phyloP scores from a whole-genome alignment of 1,140 invertebrate genomes.

The Diabrotica virgifera region DNA sequence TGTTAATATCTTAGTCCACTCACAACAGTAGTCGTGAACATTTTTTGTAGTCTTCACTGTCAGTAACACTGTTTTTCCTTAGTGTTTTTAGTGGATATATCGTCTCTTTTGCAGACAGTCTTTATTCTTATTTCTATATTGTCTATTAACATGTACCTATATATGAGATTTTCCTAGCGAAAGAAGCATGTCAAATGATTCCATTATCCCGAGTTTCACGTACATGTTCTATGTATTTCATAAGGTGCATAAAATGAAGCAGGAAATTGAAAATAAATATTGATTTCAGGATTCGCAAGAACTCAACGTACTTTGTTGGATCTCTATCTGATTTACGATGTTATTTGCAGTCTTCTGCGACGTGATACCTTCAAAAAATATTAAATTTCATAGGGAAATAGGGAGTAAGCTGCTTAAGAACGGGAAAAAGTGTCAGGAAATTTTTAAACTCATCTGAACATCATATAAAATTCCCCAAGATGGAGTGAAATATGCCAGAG shows the following conservation, averaged over 20 bases:
- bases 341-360: neutral
- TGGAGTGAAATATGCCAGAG: no score
- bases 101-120: no score
- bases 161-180: no score
- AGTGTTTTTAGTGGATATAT: no score
- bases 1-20: no score
- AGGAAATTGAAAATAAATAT: conserved; percentile 3
- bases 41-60: no score
- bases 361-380: conserved; percentile 2
- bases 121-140: no score
- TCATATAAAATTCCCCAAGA: no score
- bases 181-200: neutral
- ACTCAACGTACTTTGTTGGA: neutral
- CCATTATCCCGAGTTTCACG: neutral
- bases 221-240: neutral
- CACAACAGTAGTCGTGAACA: no score
- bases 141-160: no score
- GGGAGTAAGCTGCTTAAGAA: neutral
- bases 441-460: neutral
- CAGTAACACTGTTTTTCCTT: no score
- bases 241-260: neutral
- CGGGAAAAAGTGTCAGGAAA: neutral
- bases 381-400: conserved; percentile 1
- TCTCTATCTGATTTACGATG: neutral
- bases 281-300: neutral